Conservation (phyloP, 1,140 invertebrate genomes). For the Drosophila novamexicana region DNA sequence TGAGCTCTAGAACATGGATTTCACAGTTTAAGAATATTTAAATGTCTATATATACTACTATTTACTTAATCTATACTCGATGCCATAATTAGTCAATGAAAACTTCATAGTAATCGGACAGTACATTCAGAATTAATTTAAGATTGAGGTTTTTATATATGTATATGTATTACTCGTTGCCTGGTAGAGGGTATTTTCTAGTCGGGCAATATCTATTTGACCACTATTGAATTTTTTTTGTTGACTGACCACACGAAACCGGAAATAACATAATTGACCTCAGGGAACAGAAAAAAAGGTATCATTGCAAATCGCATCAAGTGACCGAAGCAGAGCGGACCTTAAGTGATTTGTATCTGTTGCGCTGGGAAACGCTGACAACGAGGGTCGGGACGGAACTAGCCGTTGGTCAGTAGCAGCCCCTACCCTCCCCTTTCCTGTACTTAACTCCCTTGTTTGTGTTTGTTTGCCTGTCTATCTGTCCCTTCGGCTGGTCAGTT, state of each 20-base stretch:
- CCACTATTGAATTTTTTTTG: conserved; percentile 12
- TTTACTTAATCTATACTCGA: no score
- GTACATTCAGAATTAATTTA: no score
- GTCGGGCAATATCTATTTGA: background rate
- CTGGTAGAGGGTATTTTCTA: conserved; percentile 1
- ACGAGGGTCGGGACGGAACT: conserved; percentile 39
- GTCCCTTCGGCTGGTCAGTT: conserved; percentile 35
- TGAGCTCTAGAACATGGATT: no score
- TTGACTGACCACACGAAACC: conserved; percentile 67
- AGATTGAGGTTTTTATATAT: no score
- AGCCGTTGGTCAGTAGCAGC: conserved; percentile 42
- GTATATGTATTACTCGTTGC: background rate
- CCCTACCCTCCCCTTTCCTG: background rate
- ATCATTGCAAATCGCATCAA: conserved; percentile 78
- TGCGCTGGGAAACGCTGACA: conserved; percentile 53
- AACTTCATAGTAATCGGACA: no score
- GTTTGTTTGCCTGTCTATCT: conserved; percentile 5
- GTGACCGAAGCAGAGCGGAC: conserved; percentile 54
- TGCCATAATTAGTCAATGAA: no score
- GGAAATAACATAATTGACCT: conserved; percentile 79
- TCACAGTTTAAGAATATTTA: no score
- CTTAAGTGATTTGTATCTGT: conserved; percentile 75
- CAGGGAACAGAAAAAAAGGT: conserved; percentile 61
- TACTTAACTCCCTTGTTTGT: conserved; percentile 12
- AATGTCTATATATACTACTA: no score